phyloP scores from a whole-genome alignment of 2,113 vertebrate species.

The Catharus minimus region DNA sequence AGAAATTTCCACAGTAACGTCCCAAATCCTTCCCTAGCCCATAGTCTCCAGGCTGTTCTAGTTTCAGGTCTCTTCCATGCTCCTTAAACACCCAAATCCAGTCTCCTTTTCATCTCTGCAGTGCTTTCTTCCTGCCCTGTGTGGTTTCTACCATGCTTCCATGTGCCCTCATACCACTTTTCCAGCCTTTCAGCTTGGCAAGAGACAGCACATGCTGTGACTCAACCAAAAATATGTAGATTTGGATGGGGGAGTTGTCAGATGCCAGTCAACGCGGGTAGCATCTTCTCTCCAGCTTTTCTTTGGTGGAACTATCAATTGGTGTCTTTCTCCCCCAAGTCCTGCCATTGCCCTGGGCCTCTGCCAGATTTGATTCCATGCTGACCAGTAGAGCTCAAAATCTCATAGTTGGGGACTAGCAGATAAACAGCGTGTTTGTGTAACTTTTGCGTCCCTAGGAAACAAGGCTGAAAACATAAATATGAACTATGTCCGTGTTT shows the following conservation, averaged over 20 bases:
- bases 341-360: not conserved
- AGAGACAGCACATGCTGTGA: not conserved
- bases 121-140: not conserved
- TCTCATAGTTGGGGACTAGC: not conserved
- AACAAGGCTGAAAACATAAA: not conserved
- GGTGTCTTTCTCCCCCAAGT: not conserved
- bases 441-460: not conserved
- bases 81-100: not conserved
- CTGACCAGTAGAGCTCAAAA: not conserved
- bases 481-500: slow-evolving; percentile 4
- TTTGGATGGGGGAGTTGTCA: not conserved
- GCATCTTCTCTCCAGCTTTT: not conserved
- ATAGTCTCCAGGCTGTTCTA: not conserved
- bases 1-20: not conserved
- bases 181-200: not conserved
- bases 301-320: not conserved
- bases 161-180: not conserved
- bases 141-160: not conserved
- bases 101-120: not conserved
- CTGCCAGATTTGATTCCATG: not conserved
- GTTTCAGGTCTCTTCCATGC: not conserved
- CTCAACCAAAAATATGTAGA: not conserved
- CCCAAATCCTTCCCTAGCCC: not conserved
- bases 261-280: not conserved
- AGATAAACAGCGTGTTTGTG: not conserved